phyloP scores from a whole-genome alignment of 2,888 invertebrate genomes.

The Cephus nigrinus region DNA sequence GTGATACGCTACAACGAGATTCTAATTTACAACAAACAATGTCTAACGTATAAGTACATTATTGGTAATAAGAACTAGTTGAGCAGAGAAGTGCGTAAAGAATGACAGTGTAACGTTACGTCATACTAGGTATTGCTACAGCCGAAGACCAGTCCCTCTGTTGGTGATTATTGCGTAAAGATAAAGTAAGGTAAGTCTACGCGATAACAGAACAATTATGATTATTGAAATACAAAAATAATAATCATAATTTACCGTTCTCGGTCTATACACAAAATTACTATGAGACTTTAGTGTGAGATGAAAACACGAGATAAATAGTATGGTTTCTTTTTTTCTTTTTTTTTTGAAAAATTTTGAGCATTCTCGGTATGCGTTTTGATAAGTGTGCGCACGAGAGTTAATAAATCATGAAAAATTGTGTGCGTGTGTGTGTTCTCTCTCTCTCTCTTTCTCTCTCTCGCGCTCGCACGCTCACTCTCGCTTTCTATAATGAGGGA shows the following conservation, averaged over 20 bases:
- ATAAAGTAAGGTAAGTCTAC: neutral
- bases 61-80: constrained; percentile 46
- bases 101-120: constrained; percentile 32
- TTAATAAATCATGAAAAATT: neutral
- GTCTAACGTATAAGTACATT: neutral
- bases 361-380: neutral
- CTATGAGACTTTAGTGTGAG: neutral
- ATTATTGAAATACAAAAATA: constrained; percentile 11
- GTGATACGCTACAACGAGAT: constrained; percentile 1
- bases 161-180: constrained; percentile 40
- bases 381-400: neutral
- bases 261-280: neutral
- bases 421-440: neutral
- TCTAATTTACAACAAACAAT: neutral
- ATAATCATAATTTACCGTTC: constrained; percentile 12
- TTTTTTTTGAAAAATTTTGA: neutral
- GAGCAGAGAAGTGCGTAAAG: constrained; percentile 48
- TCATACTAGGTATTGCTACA: constrained; percentile 41
- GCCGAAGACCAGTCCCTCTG: constrained; percentile 26
- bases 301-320: neutral
- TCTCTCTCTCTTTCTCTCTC: neutral
- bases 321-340: neutral
- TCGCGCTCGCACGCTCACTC: no score
- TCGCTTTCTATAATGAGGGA: neutral
- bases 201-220: constrained; percentile 9